phyloP scores from a whole-genome alignment of 2,113 vertebrate species.

The Callopanchax toddi region DNA sequence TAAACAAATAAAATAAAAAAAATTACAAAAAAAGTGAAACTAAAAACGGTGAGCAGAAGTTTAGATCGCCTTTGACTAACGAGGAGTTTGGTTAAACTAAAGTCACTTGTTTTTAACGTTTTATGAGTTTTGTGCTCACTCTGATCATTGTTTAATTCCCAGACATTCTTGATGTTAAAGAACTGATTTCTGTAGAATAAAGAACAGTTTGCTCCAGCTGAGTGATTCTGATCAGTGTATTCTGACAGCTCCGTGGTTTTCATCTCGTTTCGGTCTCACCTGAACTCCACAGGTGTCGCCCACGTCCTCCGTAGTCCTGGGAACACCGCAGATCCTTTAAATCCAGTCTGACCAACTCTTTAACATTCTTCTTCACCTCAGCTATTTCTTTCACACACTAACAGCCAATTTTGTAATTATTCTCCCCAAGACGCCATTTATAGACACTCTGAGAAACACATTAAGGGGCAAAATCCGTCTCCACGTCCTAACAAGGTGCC shows the following conservation, averaged over 20 bases:
- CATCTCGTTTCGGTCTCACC: neutral
- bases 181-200: neutral
- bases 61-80: too few species aligned
- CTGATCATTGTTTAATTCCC: too few species aligned
- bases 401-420: conserved; percentile 34
- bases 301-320: neutral
- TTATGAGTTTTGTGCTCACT: too few species aligned
- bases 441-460: conserved; percentile 8
- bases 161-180: neutral
- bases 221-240: neutral
- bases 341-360: neutral
- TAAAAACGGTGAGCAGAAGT: too few species aligned
- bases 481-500: conserved; percentile 25
- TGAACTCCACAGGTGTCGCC: conserved; percentile 6
- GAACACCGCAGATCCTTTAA: neutral
- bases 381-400: conserved; percentile 13
- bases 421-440: conserved; percentile 13
- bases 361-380: conserved; percentile 15
- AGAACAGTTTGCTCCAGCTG: neutral
- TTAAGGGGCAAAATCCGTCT: conserved; percentile 19
- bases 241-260: conserved; percentile 7
- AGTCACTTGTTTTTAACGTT: too few species aligned
- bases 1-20: too few species aligned
- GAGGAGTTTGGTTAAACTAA: too few species aligned
- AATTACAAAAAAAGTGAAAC: too few species aligned